A percentile compares a stretch with the other conserved stretches of the same genome.
phyloP scores from a whole-genome alignment of 2,888 invertebrate genomes.

The Drosophila nr. medialis region DNA sequence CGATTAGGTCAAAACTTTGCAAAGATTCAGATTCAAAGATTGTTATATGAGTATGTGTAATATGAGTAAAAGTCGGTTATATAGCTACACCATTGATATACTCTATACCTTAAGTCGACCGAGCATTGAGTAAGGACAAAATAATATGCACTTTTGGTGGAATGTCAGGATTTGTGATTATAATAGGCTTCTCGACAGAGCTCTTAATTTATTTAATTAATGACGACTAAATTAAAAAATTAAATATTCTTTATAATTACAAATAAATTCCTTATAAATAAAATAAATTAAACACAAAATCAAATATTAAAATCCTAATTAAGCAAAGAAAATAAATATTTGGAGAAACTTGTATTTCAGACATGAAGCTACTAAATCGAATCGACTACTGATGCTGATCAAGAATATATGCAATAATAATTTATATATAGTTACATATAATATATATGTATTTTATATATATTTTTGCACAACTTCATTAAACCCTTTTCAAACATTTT shows the following conservation, averaged over 20 bases:
- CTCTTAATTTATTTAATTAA: rapidly evolving
- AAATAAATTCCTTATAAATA: not conserved
- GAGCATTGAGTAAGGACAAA: not conserved
- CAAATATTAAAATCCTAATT: not conserved
- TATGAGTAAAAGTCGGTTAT: not conserved
- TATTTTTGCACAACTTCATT: not conserved
- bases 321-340: not conserved
- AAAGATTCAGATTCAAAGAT: not conserved
- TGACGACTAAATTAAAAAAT: too few species aligned
- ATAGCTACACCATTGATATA: not conserved
- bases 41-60: not conserved
- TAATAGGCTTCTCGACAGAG: too few species aligned
- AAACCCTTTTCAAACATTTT: rapidly evolving
- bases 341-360: not conserved
- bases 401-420: not conserved
- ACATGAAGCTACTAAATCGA: not conserved
- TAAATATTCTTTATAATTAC: not conserved
- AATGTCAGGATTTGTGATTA: not conserved
- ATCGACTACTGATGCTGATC: too few species aligned
- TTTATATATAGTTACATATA: not conserved
- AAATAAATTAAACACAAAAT: not conserved
- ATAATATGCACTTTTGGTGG: not conserved
- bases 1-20: conserved; percentile 5
- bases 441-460: not conserved
- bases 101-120: not conserved